These are phyloP conservation scores for Xenopus tropicalis DNA, from an alignment of 2,113 vertebrate species.

Conservation along the genomic window UCB_Xtro_10.0 CM004446.2:81500501-81501000, in stretches of 20 bases:
- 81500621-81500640: background rate
- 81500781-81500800: slow-evolving; percentile 86
- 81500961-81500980: no score
- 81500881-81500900: slow-evolving; percentile 5
- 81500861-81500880: slow-evolving; percentile 47
- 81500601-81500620: background rate
- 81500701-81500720: slow-evolving; percentile 16
- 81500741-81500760: slow-evolving; percentile 55
- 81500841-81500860: slow-evolving; percentile 75
- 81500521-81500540: no score
- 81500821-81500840: slow-evolving; percentile 93
- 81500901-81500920: background rate
- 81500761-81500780: slow-evolving; percentile 86
- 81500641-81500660: slow-evolving; percentile 2
- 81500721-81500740: background rate
- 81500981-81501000: no score
- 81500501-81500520: no score
- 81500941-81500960: no score
- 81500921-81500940: background rate
- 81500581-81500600: background rate
- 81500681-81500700: slow-evolving; percentile 27
- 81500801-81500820: slow-evolving; percentile 84
- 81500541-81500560: background rate
- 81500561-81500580: background rate
- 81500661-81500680: slow-evolving; percentile 6